These are phyloP conservation scores for Pterostichus niger DNA, from an alignment of 2,888 invertebrate species.

Conservation along the genomic window DNA sequence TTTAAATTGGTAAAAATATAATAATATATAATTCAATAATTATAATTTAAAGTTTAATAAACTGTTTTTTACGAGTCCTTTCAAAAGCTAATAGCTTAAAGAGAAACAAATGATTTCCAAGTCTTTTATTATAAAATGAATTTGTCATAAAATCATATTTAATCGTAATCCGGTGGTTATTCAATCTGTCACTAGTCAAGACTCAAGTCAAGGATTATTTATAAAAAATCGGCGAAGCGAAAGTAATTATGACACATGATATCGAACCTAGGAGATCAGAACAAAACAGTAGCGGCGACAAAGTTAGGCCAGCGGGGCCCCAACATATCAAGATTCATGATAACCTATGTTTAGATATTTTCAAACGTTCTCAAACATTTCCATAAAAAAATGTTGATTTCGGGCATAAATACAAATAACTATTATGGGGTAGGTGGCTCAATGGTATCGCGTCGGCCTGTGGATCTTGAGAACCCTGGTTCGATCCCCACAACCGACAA, in stretches of 20 bases:
- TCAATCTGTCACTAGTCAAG: neutral
- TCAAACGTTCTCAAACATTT: neutral
- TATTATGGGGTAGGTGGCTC: too few relatives aligned
- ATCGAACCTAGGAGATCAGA: constrained; percentile 36
- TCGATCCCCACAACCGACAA: too few relatives aligned
- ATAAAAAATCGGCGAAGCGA: constrained; percentile 41
- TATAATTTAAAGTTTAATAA: too few relatives aligned
- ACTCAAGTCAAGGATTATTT: constrained; percentile 2
- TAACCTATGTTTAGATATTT: neutral
- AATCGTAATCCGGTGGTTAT: neutral
- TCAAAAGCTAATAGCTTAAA: too few relatives aligned
- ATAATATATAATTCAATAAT: too few relatives aligned
- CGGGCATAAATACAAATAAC: too few relatives aligned
- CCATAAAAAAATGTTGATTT: too few relatives aligned
- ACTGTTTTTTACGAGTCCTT: too few relatives aligned
- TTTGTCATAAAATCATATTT: neutral
- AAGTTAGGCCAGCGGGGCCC: constrained; percentile 2
- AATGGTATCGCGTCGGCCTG: too few relatives aligned
- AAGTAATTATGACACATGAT: constrained; percentile 61
- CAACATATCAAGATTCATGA: neutral
- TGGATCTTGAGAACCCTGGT: too few relatives aligned
- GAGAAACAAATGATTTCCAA: neutral
- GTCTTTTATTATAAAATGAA: too few relatives aligned
- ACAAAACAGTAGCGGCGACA: constrained; percentile 34
- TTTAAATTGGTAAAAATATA: too few relatives aligned